Evolutionary conservation across 2,797 vertebrate genomes (phyloP).

Genomic region (Urosaurus nigricauda): DNA sequence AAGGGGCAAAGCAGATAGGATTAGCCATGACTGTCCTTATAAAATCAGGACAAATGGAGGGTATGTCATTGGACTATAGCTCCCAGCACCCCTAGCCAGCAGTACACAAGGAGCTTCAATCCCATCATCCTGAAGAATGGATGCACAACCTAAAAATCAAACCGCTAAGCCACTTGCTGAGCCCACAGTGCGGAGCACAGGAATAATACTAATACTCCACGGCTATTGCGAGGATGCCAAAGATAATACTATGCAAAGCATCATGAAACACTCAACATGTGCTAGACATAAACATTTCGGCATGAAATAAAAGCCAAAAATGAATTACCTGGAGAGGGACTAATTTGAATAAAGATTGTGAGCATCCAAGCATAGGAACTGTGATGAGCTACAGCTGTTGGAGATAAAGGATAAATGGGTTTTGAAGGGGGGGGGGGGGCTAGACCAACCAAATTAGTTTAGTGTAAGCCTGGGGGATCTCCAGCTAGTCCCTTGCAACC

Average conservation of each 20-base stretch:
- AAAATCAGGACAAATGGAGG: too few relatives aligned
- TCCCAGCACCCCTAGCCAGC: too few relatives aligned
- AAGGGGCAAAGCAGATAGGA: too few relatives aligned
- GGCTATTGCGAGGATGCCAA: not conserved
- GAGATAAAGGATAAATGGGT: not conserved
- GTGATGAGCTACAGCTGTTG: not conserved
- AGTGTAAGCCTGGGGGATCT: not conserved
- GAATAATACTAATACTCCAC: not conserved
- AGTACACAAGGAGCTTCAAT: too few relatives aligned
- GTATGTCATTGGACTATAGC: too few relatives aligned
- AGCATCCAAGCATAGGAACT: not conserved
- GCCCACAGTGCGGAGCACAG: not conserved
- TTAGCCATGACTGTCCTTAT: too few relatives aligned
- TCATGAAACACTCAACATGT: not conserved
- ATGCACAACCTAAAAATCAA: too few relatives aligned
- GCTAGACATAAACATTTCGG: not conserved
- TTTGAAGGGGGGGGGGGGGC: not conserved
- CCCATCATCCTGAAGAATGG: too few relatives aligned
- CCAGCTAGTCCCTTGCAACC: too few relatives aligned
- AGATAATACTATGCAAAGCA: not conserved
- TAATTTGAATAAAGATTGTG: not conserved
- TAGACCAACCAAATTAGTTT: not conserved
- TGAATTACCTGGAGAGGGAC: not conserved
- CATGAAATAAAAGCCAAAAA: not conserved
- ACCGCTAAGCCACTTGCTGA: not conserved